Percentiles rank a stretch among this genome's conserved stretches.
These are phyloP conservation scores for Hypsopygia costalis DNA, from an alignment of 2,888 invertebrate species.

Conservation along the genomic window DNA sequence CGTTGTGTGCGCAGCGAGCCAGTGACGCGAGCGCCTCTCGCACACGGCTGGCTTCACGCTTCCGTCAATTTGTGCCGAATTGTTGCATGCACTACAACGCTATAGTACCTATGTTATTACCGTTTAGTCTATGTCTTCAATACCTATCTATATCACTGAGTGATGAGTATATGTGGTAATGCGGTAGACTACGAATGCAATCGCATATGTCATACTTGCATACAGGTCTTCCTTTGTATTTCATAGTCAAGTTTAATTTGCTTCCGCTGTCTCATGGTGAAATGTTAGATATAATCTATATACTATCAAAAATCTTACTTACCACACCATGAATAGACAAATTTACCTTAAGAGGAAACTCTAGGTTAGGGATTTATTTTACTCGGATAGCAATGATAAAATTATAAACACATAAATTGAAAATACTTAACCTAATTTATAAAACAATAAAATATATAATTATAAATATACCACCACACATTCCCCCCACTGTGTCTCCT, in stretches of 20 bases:
- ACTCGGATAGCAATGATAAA: too few relatives aligned
- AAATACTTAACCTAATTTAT: too few relatives aligned
- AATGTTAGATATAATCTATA: too few relatives aligned
- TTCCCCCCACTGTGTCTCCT: too few relatives aligned
- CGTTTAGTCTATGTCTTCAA: not conserved
- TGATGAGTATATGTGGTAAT: not conserved
- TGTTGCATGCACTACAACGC: constrained; percentile 25
- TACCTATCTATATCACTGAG: not conserved
- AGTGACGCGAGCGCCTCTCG: constrained; percentile 29
- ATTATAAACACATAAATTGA: too few relatives aligned
- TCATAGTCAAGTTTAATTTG: not conserved
- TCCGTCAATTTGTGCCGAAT: constrained; percentile 55
- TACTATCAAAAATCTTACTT: too few relatives aligned
- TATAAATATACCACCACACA: too few relatives aligned
- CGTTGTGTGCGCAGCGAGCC: constrained; percentile 29
- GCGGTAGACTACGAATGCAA: not conserved
- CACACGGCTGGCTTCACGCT: constrained; percentile 49
- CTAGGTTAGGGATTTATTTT: too few relatives aligned
- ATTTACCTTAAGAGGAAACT: too few relatives aligned
- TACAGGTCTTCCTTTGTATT: not conserved
- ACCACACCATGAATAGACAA: too few relatives aligned
- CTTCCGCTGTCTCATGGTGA: too few relatives aligned
- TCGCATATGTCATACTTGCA: not conserved
- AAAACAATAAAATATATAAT: too few relatives aligned
- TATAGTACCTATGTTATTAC: not conserved